Base-by-base conservation (phyloP, 2,888 invertebrate species). In the Elaeidobius kamerunicus region DNA sequence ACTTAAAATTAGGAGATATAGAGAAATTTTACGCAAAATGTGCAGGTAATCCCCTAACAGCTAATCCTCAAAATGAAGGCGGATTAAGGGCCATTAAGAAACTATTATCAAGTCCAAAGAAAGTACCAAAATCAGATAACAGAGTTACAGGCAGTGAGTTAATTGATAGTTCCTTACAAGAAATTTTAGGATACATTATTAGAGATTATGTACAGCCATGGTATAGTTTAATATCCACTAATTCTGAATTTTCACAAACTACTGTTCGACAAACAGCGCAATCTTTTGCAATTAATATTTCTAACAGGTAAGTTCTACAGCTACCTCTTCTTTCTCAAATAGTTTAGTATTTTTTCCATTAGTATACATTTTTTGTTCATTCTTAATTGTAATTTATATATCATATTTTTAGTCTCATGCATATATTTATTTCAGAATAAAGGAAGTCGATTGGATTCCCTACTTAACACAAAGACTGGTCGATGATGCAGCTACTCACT, bases 371-470 rank as follows among this genome's bases (percentile, higher is more conserved):
- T 27, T 9, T 1, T 17, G 6, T 32, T n/a, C n/a, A n/a, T n/a
- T n/a, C n/a, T n/a, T n/a, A n/a, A n/a, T n/a, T n/a, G n/a, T n/a
- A n/a, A n/a, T n/a, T n/a, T n/a, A n/a, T n/a, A n/a, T n/a, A n/a
- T n/a, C n/a, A n/a, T n/a, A n/a, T n/a, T n/a, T n/a, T n/a, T n/a
- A n/a, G n/a, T n/a, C n/a, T n/a, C n/a, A n/a, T n/a, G n/a, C n/a
- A n/a, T n/a, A n/a, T n/a, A n/a, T n/a, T n/a, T 34, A 30, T 61
- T 63, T 28, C 59, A 78, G 80, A 61, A 73, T 90, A 38, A 91
- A 91, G 77, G 84, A 88, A 67, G 86, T 93, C 11, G 91, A 95
- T 72, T 92, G 94, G 91, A 86, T 91, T 63, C 86, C 90, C 28
- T 87, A 90, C 64, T 78, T 94, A 54, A 92, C 94, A 15, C 89